A percentile compares a stretch with the other conserved stretches of the same genome.
Evolutionary conservation across 2,113 vertebrate genomes (phyloP).

Genomic region (Arenaria interpres): DNA sequence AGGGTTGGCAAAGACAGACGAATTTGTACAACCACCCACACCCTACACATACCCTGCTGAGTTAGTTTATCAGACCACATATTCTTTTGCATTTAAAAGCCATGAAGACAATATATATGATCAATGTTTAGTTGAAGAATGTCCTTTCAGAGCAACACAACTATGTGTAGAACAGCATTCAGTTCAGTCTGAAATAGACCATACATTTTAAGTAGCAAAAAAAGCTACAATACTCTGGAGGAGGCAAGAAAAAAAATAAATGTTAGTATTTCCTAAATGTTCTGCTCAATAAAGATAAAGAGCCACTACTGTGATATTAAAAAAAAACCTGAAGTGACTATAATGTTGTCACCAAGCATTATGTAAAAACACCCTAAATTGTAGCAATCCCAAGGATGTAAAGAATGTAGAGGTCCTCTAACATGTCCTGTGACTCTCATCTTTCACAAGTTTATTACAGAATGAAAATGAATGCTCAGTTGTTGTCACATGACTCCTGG

Average conservation of each 20-base stretch:
- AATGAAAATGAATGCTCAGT: background rate
- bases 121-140: background rate
- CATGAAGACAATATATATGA: background rate
- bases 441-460: background rate
- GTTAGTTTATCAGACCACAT: background rate
- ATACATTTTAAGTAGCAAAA: background rate
- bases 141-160: background rate
- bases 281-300: background rate
- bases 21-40: no score
- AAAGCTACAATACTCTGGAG: background rate
- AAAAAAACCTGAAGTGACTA: background rate
- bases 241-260: background rate
- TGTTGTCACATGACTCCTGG: background rate
- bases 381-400: background rate
- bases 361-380: background rate
- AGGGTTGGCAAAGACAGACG: background rate
- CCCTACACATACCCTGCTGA: accelerated
- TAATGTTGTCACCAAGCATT: background rate
- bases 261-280: background rate
- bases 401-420: background rate
- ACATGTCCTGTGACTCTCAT: background rate
- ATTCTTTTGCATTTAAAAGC: background rate
- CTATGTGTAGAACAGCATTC: background rate
- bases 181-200: background rate
- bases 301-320: background rate